Conservation (phyloP, 2,113 vertebrate species). For the Melanerpes formicivorus region DNA sequence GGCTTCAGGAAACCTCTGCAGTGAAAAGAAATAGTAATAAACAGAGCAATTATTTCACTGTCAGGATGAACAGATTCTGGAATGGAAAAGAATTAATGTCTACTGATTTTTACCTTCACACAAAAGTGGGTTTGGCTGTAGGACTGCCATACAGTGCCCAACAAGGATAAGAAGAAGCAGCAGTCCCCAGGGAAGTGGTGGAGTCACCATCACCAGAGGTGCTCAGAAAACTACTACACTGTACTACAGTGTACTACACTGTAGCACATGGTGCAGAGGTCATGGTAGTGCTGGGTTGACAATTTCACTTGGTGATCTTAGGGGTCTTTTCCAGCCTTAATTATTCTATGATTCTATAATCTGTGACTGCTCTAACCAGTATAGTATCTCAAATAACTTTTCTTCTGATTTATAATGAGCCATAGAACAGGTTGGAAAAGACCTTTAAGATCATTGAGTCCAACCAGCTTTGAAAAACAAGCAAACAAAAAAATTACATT, state of each 20-base stretch:
- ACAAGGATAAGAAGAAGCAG: neutral
- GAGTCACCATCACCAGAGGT: too few relatives aligned
- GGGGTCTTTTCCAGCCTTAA: too few relatives aligned
- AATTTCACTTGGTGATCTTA: too few relatives aligned
- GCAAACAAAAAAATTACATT: neutral
- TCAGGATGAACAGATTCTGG: neutral
- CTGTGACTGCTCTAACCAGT: neutral
- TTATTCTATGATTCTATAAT: neutral
- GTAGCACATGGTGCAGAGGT: too few relatives aligned
- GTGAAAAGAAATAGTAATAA: neutral
- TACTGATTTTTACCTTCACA: neutral
- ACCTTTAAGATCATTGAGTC: too few relatives aligned
- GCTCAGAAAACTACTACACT: too few relatives aligned
- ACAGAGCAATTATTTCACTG: neutral
- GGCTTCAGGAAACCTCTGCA: neutral
- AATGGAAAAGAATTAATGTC: neutral
- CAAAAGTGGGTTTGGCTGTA: neutral
- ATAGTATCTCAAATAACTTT: neutral
- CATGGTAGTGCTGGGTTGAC: too few relatives aligned
- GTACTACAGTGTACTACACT: too few relatives aligned
- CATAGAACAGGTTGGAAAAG: too few relatives aligned
- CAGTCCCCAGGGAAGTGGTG: too few relatives aligned
- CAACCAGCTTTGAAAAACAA: neutral
- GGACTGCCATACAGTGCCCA: neutral
- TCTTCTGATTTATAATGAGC: neutral